Percentiles rank a stretch among this genome's conserved stretches.
These are phyloP conservation scores for Babyrousa celebensis DNA, from an alignment of 2,797 vertebrate genomes.

Conservation along the genomic window DNA sequence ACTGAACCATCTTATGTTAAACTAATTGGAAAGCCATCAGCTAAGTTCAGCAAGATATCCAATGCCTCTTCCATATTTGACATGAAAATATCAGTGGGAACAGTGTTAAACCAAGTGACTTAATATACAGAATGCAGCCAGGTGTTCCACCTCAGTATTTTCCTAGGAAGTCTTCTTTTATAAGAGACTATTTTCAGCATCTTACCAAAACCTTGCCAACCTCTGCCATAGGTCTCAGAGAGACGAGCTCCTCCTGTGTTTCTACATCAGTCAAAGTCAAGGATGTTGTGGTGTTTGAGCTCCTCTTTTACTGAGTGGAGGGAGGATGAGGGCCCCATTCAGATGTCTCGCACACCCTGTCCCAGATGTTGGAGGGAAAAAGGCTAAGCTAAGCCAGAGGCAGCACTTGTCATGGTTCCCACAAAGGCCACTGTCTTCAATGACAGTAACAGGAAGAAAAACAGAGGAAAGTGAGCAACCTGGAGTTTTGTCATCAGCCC, in stretches of 20 bases:
- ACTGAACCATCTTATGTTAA: neutral
- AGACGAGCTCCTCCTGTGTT: neutral
- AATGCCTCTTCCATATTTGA: neutral
- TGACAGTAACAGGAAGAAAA: no score
- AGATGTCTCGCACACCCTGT: neutral
- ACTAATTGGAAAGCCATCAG: neutral
- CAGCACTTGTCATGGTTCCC: neutral
- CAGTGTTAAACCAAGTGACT: no score
- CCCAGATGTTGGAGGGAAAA: neutral
- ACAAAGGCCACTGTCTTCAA: neutral
- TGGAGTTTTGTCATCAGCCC: no score
- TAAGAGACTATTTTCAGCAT: neutral
- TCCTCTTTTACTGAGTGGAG: neutral
- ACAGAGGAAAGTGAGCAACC: neutral
- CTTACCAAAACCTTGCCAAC: neutral
- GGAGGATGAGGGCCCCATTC: no score
- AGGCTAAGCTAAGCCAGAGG: neutral
- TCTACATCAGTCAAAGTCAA: neutral
- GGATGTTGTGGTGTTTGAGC: neutral
- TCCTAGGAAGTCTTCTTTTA: no score
- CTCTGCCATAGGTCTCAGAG: neutral
- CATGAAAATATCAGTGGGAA: neutral
- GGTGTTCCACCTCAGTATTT: neutral
- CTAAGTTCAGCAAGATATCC: neutral
- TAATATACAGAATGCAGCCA: neutral